Evolutionary conservation across 92 coral and sea anemone species (phyloP), one percentile per base, ranked within the genome.

Genomic region (Paramuricea clavata): DNA sequence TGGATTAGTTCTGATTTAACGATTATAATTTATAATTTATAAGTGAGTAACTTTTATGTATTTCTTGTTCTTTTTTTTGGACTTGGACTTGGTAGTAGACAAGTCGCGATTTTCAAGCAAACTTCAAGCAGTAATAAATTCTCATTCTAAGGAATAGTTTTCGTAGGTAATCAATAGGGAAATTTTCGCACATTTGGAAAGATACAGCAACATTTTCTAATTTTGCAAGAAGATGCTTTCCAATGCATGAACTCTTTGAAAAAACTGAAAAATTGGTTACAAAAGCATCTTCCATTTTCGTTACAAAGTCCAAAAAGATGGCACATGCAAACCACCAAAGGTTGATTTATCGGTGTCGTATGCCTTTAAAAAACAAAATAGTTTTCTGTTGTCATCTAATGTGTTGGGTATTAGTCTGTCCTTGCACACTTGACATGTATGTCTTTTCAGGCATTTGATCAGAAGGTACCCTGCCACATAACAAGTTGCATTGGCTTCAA

Each of bases 391-490:
- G 44, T 39, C 44, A 10, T 39, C 44, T 39, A 39, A 4, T 39
- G 44, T 39, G 44, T 39, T 39, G 44, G 44, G 10, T 39, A 39
- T 39, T 39, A 39, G 10, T 39, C 10, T 47, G 52, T 47, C 52
- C 52, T 47, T 47, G 52, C 52, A 47, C 52, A 47, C 52, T 12
- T 47, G 52, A 47, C 52, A 47, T 47, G 2, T 15, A 47, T 47
- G 52, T 47, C 16, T 47, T 47, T 10, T 47, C 52, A 52, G 44
- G 16, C 52, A 47, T 57, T 57, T 57, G 3, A 3, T 57, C 2
- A 57, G 10, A 2, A 57, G 65, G 65, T 57, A n/a, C 2, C 65
- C 65, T 57, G 65, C 65, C 26, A n/a, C 65, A 57, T 57, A 57
- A 57, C 52, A 6, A 47, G 17, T 6, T 57, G 31, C 65, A 57